These are phyloP conservation scores for Sitta carolinensis DNA, from an alignment of 2,797 vertebrate species.

Conservation along the genomic window DNA sequence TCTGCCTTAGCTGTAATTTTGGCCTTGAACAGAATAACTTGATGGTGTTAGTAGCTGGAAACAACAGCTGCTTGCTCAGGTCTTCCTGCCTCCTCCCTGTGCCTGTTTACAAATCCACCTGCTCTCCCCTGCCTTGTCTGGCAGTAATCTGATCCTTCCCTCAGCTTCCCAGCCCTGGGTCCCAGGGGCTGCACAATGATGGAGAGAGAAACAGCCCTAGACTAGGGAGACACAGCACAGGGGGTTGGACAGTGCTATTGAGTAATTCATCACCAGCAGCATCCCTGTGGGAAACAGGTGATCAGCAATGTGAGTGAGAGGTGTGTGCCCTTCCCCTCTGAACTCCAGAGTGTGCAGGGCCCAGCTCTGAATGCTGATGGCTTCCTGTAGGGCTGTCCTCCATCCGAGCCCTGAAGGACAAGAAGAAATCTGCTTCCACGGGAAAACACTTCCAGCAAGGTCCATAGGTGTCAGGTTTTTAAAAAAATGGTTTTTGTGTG, in stretches of 20 bases:
- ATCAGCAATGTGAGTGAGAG: neutral
- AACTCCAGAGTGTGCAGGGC: neutral
- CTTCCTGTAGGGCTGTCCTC: neutral
- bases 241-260: neutral
- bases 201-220: neutral
- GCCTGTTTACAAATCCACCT: neutral
- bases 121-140: neutral
- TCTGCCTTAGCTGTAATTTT: neutral
- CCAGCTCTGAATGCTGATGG: neutral
- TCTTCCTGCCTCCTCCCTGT: neutral
- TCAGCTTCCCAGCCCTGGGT: neutral
- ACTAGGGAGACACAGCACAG: neutral
- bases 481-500: too few species aligned
- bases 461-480: neutral
- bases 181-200: neutral
- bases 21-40: conserved; percentile 10
- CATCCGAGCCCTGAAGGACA: neutral
- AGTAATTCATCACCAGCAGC: neutral
- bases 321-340: neutral
- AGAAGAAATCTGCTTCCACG: neutral
- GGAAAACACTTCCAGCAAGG: neutral
- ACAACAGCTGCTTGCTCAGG: conserved; percentile 28
- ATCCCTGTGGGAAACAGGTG: neutral
- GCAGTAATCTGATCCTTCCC: neutral
- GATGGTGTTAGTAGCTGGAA: conserved; percentile 1